These are phyloP conservation scores for Chaetops frenatus DNA, from an alignment of 2,113 vertebrate genomes.

Conservation along the genomic window DNA sequence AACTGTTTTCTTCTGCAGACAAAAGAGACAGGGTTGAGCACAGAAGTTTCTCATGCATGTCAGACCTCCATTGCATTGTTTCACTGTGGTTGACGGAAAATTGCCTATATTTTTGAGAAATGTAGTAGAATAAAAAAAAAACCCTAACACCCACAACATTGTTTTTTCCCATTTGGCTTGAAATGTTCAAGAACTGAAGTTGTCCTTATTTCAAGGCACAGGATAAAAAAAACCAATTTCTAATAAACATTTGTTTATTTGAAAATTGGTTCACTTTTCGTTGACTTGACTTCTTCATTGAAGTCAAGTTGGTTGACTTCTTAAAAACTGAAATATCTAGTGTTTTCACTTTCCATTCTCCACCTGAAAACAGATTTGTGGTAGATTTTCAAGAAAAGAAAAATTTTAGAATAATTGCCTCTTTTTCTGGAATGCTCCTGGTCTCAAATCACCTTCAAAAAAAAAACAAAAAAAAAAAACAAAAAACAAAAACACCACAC, in stretches of 20 bases:
- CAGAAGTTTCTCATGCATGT: not conserved
- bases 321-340: not conserved
- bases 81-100: not conserved
- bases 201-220: not conserved
- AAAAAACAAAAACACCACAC: too few species aligned
- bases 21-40: not conserved
- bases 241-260: not conserved
- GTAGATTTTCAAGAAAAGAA: not conserved
- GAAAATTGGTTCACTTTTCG: too few species aligned
- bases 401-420: not conserved
- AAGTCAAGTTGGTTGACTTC: not conserved
- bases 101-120: not conserved
- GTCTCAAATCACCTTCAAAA: not conserved
- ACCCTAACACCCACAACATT: accelerated
- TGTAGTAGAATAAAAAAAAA: not conserved
- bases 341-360: not conserved
- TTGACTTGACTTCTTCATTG: too few species aligned
- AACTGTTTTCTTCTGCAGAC: not conserved
- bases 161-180: not conserved
- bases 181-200: not conserved
- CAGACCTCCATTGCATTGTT: not conserved
- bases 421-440: not conserved
- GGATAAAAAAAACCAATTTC: not conserved
- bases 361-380: not conserved
- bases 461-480: not conserved